Evolutionary conservation across 1,140 invertebrate species (phyloP).

Genomic region (Hypsibius dujardini): DNA sequence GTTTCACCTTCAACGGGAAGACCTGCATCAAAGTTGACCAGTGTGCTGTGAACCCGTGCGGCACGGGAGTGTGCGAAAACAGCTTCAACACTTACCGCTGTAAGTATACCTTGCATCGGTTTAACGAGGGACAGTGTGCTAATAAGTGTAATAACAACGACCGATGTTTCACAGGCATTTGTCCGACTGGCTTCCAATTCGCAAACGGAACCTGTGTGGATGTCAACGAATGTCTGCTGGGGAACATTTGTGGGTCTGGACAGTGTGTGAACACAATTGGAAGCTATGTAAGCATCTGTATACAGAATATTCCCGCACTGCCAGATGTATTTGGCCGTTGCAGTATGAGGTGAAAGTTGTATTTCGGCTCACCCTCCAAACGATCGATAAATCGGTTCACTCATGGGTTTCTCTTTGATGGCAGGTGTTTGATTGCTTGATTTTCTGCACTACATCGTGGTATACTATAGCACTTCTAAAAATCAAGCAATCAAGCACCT

Average conservation of each 20-base stretch:
- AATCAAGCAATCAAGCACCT: no score
- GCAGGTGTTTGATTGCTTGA: conserved; percentile 58
- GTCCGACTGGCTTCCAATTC: conserved; percentile 51
- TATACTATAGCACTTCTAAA: neutral
- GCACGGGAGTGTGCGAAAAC: conserved; percentile 63
- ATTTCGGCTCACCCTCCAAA: conserved; percentile 50
- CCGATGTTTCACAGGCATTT: conserved; percentile 35
- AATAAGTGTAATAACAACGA: no score
- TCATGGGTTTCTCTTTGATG: conserved; percentile 65
- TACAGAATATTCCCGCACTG: conserved; percentile 19
- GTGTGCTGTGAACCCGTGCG: conserved; percentile 58
- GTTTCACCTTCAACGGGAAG: conserved; percentile 63
- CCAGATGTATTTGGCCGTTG: conserved; percentile 38
- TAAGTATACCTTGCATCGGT: conserved; percentile 35
- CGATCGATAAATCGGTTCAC: conserved; percentile 64
- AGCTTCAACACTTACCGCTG: conserved; percentile 57
- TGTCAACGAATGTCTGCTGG: conserved; percentile 53
- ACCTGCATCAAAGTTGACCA: conserved; percentile 67
- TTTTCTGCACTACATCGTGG: conserved; percentile 52
- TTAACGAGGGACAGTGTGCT: no score
- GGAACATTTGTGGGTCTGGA: neutral
- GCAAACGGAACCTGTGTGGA: conserved; percentile 43
- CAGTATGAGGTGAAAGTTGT: conserved; percentile 46
- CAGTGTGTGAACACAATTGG: conserved; percentile 32
- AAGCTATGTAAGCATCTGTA: conserved; percentile 32